phyloP scores from a whole-genome alignment of 2,113 vertebrate species.

The Atractosteus spatula region DNA sequence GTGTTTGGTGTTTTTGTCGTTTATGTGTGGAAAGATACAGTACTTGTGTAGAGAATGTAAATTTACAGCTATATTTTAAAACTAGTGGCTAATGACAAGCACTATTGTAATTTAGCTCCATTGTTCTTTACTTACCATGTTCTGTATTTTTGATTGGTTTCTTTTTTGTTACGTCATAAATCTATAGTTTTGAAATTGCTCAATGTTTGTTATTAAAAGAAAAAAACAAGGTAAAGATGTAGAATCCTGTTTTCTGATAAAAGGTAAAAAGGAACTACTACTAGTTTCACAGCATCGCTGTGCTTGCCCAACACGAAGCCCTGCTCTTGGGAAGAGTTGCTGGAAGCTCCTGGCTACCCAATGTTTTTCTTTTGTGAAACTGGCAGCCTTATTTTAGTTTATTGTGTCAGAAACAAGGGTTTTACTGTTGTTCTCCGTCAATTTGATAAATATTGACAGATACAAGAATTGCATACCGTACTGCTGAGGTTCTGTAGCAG shows the following conservation, averaged over 20 bases:
- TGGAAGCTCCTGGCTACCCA: constrained; percentile 50
- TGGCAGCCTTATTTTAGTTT: constrained; percentile 55
- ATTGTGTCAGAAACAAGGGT: constrained; percentile 57
- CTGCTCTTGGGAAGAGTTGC: constrained; percentile 34
- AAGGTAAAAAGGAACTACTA: constrained; percentile 30
- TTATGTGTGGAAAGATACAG: constrained; percentile 97
- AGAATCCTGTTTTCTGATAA: constrained; percentile 63
- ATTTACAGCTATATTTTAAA: constrained; percentile 99
- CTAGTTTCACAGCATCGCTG: background rate
- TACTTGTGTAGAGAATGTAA: constrained; percentile 99
- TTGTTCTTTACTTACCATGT: constrained; percentile 81
- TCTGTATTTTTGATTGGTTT: constrained; percentile 74
- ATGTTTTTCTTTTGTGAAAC: constrained; percentile 44
- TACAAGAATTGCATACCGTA: background rate
- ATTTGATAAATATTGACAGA: constrained; percentile 7
- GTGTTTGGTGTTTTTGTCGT: constrained; percentile 98
- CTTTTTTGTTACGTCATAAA: constrained; percentile 40
- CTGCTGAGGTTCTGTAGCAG: no score
- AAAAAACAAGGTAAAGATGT: constrained; percentile 67
- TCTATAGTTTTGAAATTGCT: constrained; percentile 63
- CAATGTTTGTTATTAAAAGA: constrained; percentile 77
- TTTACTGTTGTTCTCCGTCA: background rate
- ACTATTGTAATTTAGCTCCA: constrained; percentile 97
- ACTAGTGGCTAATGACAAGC: constrained; percentile 97
- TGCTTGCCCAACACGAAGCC: background rate